These are phyloP conservation scores for Pachyrhynchus sulphureomaculatus DNA, from an alignment of 1,140 invertebrate genomes.

Conservation along the genomic window DNA sequence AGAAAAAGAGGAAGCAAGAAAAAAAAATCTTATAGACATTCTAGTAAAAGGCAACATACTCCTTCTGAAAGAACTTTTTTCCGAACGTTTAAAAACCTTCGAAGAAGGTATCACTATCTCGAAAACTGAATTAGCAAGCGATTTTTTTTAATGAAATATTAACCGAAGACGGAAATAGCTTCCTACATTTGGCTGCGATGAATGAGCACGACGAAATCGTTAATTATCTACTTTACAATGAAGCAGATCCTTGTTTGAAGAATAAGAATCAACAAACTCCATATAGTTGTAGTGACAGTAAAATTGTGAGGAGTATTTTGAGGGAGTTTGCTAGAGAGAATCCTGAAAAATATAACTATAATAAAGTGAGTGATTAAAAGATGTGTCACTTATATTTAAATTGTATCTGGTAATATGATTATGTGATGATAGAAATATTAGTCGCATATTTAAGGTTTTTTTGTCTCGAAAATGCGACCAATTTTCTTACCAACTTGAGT, in stretches of 20 bases:
- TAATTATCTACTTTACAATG: conserved; percentile 61
- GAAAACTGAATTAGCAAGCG: conserved; percentile 30
- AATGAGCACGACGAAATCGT: conserved; percentile 62
- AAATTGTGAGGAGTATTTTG: conserved; percentile 69
- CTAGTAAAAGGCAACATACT: conserved; percentile 35
- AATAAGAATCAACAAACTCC: conserved; percentile 71
- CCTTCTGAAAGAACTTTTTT: conserved; percentile 33
- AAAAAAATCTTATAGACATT: conserved; percentile 37
- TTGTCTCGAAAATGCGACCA: too few relatives aligned
- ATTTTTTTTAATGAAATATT: conserved; percentile 56
- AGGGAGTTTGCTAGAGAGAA: conserved; percentile 68
- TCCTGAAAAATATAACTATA: conserved; percentile 77
- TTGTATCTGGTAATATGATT: too few relatives aligned
- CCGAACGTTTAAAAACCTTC: conserved; percentile 29
- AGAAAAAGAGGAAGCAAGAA: conserved; percentile 47
- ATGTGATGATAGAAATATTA: too few relatives aligned
- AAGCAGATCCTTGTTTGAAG: conserved; percentile 67
- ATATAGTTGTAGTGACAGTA: conserved; percentile 66
- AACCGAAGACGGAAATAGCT: conserved; percentile 63
- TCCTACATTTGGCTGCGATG: conserved; percentile 72
- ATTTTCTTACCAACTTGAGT: too few relatives aligned
- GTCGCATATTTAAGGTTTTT: too few relatives aligned
- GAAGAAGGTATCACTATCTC: conserved; percentile 34
- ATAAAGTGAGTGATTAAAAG: too few relatives aligned
- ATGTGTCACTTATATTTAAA: too few relatives aligned